A percentile compares a stretch with the other conserved stretches of the same genome.
Evolutionary conservation across 2,888 invertebrate genomes (phyloP).

Genomic region (Polymixis flavicincta): DNA sequence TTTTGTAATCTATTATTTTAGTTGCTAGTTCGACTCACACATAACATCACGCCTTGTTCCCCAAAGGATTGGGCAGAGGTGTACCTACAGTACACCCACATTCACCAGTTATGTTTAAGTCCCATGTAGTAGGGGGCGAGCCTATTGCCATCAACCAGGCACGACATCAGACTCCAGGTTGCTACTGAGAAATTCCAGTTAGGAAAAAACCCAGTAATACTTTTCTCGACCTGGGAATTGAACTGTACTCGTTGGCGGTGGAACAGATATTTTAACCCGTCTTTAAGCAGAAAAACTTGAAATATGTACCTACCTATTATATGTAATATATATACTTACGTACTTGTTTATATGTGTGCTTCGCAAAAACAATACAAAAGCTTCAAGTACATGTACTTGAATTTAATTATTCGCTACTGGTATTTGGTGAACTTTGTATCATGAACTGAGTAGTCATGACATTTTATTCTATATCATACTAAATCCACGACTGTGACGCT

Average conservation of each 20-base stretch:
- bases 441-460: background rate
- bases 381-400: conserved; percentile 16
- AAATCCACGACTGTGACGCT: background rate
- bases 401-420: conserved; percentile 1
- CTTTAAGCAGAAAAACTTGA: conserved; percentile 12
- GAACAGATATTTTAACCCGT: background rate
- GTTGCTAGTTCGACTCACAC: too few species aligned
- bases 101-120: too few species aligned
- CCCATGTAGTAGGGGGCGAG: too few species aligned
- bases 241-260: background rate
- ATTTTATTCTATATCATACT: background rate
- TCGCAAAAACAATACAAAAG: conserved; percentile 29
- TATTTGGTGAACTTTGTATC: conserved; percentile 4
- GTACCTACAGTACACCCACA: too few species aligned
- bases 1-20: too few species aligned
- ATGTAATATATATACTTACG: conserved; percentile 23
- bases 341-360: background rate
- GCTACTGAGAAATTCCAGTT: too few species aligned
- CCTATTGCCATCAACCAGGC: too few species aligned
- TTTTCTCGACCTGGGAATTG: too few species aligned
- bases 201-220: too few species aligned
- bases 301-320: background rate
- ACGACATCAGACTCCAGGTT: too few species aligned
- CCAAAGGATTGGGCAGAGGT: too few species aligned
- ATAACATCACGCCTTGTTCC: too few species aligned